These are phyloP conservation scores for Notiomystis cincta DNA, from an alignment of 2,113 vertebrate species.

Conservation along the genomic window DNA sequence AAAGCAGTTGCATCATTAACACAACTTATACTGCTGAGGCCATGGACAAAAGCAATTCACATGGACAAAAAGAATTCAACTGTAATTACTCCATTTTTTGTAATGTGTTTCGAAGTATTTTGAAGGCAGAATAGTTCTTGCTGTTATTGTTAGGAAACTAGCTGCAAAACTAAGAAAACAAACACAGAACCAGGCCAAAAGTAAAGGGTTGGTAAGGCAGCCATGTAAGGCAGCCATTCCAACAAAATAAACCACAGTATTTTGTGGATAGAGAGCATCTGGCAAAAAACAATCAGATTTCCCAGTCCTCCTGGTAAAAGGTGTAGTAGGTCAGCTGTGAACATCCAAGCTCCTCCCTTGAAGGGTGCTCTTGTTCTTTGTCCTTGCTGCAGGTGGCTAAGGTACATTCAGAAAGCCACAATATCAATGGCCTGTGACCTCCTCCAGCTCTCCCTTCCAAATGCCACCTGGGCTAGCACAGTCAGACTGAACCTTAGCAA, in stretches of 20 bases:
- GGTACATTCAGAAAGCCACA: neutral
- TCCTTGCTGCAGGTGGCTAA: neutral
- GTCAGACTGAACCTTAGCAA: neutral
- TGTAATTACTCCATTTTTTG: neutral
- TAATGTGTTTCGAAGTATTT: neutral
- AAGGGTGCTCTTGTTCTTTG: neutral
- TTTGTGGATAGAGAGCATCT: neutral
- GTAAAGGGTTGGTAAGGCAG: neutral
- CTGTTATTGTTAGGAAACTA: neutral
- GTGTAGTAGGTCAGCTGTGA: neutral
- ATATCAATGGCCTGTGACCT: neutral
- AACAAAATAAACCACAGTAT: neutral
- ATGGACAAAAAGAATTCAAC: no score
- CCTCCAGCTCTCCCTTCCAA: neutral
- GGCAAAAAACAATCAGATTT: neutral
- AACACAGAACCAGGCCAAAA: neutral
- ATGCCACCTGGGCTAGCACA: neutral
- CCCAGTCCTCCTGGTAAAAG: neutral
- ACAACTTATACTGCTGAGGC: neutral
- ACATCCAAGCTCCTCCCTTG: neutral
- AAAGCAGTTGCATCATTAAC: neutral
- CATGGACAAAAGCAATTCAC: neutral
- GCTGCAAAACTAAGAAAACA: neutral
- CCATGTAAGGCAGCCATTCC: neutral
- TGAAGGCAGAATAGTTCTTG: neutral